Evolutionary conservation across 2,888 invertebrate genomes (phyloP).

Genomic region (Sicus ferrugineus): DNA sequence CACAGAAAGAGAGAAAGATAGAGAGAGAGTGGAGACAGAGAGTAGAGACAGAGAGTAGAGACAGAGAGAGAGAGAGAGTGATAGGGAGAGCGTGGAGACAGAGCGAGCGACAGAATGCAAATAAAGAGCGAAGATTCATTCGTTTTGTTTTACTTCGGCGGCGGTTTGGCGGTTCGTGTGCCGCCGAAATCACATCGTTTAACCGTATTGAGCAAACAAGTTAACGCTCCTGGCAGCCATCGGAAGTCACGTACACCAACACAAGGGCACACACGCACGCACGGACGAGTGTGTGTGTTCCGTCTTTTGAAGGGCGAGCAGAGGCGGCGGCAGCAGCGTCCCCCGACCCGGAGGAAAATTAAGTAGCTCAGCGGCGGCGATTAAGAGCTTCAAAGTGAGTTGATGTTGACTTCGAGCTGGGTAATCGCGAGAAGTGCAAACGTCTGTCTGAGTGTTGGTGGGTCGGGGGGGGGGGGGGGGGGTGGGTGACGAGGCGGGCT

Average conservation of each 20-base stretch:
- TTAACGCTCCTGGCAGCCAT: constrained; percentile 45
- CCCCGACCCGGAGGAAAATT: no score
- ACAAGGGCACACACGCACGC: neutral
- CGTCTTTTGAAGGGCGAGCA: neutral
- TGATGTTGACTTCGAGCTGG: no score
- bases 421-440: no score
- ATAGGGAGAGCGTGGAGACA: constrained; percentile 2
- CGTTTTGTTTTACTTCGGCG: constrained; percentile 42
- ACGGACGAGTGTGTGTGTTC: neutral
- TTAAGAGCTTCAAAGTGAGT: no score
- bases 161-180: constrained; percentile 8
- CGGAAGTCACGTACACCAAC: constrained; percentile 27
- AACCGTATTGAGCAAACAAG: constrained; percentile 61
- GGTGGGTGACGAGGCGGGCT: neutral
- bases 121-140: neutral
- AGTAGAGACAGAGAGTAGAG: neutral
- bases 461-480: no score
- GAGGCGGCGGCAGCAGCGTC: constrained; percentile 9
- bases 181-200: constrained; percentile 29
- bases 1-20: neutral
- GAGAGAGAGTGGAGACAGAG: neutral
- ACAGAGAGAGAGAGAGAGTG: constrained; percentile 13
- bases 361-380: no score
- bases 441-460: no score
- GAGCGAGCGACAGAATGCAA: neutral